Base-by-base conservation (phyloP, 2,113 vertebrate genomes). In the Crotalus horridus region DNA sequence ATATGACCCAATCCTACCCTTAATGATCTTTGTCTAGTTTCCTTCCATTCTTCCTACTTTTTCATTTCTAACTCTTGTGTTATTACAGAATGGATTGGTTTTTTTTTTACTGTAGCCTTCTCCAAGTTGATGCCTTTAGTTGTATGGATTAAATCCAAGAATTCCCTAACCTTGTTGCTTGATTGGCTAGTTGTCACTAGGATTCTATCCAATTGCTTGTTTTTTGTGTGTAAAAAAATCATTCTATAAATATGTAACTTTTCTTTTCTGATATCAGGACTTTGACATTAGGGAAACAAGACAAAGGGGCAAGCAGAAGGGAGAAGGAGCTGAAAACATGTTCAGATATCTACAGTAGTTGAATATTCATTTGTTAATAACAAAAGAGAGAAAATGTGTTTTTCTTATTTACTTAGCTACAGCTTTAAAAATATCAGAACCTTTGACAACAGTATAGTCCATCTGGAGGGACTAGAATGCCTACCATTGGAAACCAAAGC, bases 41-140 rank as follows among this genome's bases (percentile, higher is more conserved):
- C 95, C 95, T 95, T 92, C 46, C 59, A 94, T 97, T 96, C 92
- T 97, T 95, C 81, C 94, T 15, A 56, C n/a, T 93, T 92, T 81
- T 46, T 92, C 91, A 3, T 85, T 89, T 92, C 0, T 81, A 2
- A 58, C 1, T 51, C 3, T 29, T 87, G n/a, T 91, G 93, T 89
- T 88, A 64, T 85, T 93, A 43, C 15, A 88, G 92, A 55, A 85
- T 86, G 26, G 43, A 86, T 90, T 69, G 15, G 3, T 17, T 20
- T 90, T 61, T 20, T 90, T 48, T 46, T 51, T 90, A 20, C n/a
- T 33, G 13, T 74, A 33, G 64, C n/a, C 13, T 33, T 74, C n/a
- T 74, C 5, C n/a, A 81, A 81, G 13, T 6, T 8, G n/a, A 81
- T 81, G 7, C 33, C 33, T 43, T 81, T 17, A 74, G 64, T 33